Evolutionary conservation across 2,888 invertebrate genomes (phyloP), one percentile per base, ranked within the genome.

Genomic region (Spialia ferax): DNA sequence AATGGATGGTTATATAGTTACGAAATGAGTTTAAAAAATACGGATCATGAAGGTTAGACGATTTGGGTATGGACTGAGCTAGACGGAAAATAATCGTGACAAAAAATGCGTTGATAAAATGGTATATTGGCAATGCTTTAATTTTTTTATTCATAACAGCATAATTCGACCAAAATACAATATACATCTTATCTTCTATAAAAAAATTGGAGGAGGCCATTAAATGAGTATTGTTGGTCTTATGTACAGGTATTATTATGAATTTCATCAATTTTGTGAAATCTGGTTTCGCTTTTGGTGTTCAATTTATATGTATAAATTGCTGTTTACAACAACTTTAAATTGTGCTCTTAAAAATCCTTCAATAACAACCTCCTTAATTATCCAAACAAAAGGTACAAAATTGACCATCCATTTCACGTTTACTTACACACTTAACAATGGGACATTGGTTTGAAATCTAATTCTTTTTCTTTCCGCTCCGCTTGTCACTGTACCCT

Each of bases 1-100:
- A 89, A 90, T 91, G 88, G 88, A 87, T 89, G 87, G 88, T 88
- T 88, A 86, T 88, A 85, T 84, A 80, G 85, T 88, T 85, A 86
- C 84, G 84, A 84, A 88, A 86, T 84, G 78, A 72, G 80, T 81
- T 85, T 82, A 80, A 82, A 86, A 87, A 84, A 81, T 80, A 82
- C 81, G 77, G 79, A 80, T 80, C 72, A 74, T 77, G 78, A 82
- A 83, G 83, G 79, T 84, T 84, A 74, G 72, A 69, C n/a, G 35
- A 18, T 22, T 55, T 35, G 38, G 56, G 13, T 35, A 13, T 1
- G 20, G 10, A n/a, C 56, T 56, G 56, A 62, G 45, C 15, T 22
- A 18, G 42, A 11, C 54, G 54, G 20, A 60, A 38, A 52, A n/a
- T 20, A 1, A 8, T 18, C 4, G 18, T 18, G 18, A n/a, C n/a